Evolutionary conservation across 2,797 vertebrate species (phyloP), one percentile per base, ranked within the genome.

Genomic region (Acanthurus tractus): DNA sequence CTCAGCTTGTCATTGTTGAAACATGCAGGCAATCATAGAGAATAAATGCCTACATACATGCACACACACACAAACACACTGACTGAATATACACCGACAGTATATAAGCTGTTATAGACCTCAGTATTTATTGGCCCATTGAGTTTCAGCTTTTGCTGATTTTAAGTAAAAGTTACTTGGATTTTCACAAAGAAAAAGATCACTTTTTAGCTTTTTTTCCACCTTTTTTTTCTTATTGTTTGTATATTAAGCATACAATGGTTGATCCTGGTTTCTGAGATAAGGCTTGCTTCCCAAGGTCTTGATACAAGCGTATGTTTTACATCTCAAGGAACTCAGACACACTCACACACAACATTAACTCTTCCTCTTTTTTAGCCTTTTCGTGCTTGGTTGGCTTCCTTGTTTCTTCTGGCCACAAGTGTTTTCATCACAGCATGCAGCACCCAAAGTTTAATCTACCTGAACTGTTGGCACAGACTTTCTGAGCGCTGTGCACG

Each of bases 1-100:
- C 87, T 83, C 80, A 70, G 83, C 82, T 88, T 89, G 86, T 88
- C 89, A 81, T 70, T 76, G 73, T 81, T 59, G 74, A 85, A 61
- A 82, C 74, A 74, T 66, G 62, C 62, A 69, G 52, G 70, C 66
- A 77, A 79, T 84, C 76, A 84, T 70, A 29, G 64, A 52, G 74
- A 79, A 84, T 67, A 73, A 66, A 88, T 68, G 65, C 66, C 61
- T 36, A 52, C 36, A n/a, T 23, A 20, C 54, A 66, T 8, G n/a
- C 45, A 45, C 49, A 65, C 49, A 65, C 50, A 70, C 53, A 45
- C 25, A 54, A 40, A 63, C 49, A 55, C 52, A n/a, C 25, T 14
- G 18, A 70, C 40, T 44, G 71, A 78, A 76, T 69, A 79, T 53
- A 68, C 50, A 58, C 53, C 45, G 49, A 58, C 38, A 65, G 44